A percentile compares a stretch with the other conserved stretches of the same genome.
Conservation (phyloP, 2,113 vertebrate species). For the Cebus imitator region DNA sequence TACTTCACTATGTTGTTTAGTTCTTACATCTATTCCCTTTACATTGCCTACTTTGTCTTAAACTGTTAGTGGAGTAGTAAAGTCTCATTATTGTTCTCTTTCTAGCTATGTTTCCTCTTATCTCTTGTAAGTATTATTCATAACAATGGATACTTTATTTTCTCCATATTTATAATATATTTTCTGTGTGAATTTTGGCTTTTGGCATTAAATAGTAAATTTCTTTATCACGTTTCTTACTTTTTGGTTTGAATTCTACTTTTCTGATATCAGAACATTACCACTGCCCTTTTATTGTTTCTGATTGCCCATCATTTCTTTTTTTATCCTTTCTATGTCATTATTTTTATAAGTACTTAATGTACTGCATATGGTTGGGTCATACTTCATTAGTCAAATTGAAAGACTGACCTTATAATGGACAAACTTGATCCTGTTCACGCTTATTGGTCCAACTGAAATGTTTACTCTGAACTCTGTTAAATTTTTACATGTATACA, state of each 20-base stretch:
- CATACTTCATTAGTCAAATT: background rate
- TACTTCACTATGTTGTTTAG: background rate
- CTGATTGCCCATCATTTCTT: background rate
- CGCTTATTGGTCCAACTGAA: background rate
- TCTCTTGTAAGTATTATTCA: background rate
- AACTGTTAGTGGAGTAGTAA: background rate
- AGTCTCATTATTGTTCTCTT: background rate
- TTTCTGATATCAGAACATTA: background rate
- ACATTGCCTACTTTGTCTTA: background rate
- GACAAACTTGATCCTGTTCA: background rate
- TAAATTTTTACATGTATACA: background rate
- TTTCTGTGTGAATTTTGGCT: background rate
- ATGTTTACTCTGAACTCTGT: background rate
- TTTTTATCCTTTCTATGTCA: background rate
- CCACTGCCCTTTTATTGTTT: background rate
- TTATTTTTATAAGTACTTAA: background rate
- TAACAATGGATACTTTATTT: background rate
- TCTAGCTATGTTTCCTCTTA: background rate
- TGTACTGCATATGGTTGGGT: background rate
- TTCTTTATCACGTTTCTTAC: background rate
- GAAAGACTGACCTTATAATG: background rate
- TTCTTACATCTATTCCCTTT: background rate
- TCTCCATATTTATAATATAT: background rate
- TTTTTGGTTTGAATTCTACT: background rate
- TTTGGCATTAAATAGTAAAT: background rate